Evolutionary conservation across 2,888 invertebrate genomes (phyloP), one percentile per base, ranked within the genome.

Genomic region (Caprella mutica): DNA sequence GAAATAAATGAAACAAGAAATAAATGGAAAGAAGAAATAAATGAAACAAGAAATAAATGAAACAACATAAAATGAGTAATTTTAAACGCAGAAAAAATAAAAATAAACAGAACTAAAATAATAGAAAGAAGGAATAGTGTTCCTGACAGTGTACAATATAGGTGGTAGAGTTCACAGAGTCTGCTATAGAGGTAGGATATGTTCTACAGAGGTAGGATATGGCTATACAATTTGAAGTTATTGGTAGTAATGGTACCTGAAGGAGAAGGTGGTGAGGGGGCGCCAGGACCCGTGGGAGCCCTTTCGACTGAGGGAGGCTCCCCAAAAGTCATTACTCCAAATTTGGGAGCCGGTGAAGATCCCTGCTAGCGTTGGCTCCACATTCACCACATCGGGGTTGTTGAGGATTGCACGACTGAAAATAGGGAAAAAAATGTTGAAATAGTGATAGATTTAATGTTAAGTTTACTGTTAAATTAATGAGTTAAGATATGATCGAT

Each of bases 241-340:
- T 5, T 43, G 43, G 17, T 43, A 14, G 43, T 17, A 14, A 14
- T 43, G 33, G 19, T 26, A 61, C 90, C 86, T 83, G 72, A 84
- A 94, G 38, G 88, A 82, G 42, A 93, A 72, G 40, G 86, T 82
- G 17, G 94, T 93, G 2, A 97, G 73, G 1, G 97, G 97, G 58
- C 97, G 78, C 72, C 91, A 97, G 0, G 94, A 94, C 73, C 94
- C 94, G 70, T 97, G 97, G 69, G 94, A 94, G 30, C 80, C 76
- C 63, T 81, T 80, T 61, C 84, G 82, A 43, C 80, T 79, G 30
- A 97, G 78, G 68, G 82, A 80, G 5, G 83, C 82, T 4, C 97
- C 97, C 97, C 97, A 97, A 74, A 93, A 97, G 72, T 97, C 97
- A 74, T 90, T 82, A 12, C 79, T 77, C 58, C 57, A 61, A 9